Evolutionary conservation across 2,888 invertebrate species (phyloP), one percentile per base, ranked within the genome.

Genomic region (Torymus auratus): DNA sequence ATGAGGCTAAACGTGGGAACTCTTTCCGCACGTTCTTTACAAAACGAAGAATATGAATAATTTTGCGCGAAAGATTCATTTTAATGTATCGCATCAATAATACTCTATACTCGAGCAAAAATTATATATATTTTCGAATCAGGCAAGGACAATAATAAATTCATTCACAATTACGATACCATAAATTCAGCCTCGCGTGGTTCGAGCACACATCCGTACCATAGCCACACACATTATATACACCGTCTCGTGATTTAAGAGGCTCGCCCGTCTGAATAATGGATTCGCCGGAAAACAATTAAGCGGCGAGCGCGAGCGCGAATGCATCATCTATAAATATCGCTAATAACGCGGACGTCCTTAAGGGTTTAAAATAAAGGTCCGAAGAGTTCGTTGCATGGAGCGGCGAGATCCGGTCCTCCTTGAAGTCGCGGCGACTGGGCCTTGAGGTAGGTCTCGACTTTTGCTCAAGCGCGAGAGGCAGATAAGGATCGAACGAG

Each of bases 391-490:
- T 81, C 80, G 72, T 72, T 61, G 68, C 65, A 65, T 69, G 53
- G 17, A 1, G n/a, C 52, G 41, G 55, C 14, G 5, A 10, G 41
- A 81, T 69, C 81, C 65, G 74, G 81, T 81, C 81, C 73, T 73
- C 81, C 78, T 81, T 81, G 81, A 81, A 81, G 60, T 53, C 55
- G 5, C 41, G 41, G 41, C 41, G 41, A n/a, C n/a, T n/a, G n/a
- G 41, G 41, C 64, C 81, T 85, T 86, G 85, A 85, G 85, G 86
- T 83, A 85, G 85, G 86, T 86, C 85, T 74, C 81, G 53, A 72
- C 72, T 68, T 78, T 73, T 78, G 52, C 56, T 50, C 23, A 28
- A 77, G 41, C 7, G 7, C 62, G 61, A 17, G 52, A 82, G 41
- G 41, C 5, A 41, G 41, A 41, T 41, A 41, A 41, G 5, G 41